A percentile compares a stretch with the other conserved stretches of the same genome.
phyloP scores from a whole-genome alignment of 2,888 invertebrate species.

The Athrips mouffetella region DNA sequence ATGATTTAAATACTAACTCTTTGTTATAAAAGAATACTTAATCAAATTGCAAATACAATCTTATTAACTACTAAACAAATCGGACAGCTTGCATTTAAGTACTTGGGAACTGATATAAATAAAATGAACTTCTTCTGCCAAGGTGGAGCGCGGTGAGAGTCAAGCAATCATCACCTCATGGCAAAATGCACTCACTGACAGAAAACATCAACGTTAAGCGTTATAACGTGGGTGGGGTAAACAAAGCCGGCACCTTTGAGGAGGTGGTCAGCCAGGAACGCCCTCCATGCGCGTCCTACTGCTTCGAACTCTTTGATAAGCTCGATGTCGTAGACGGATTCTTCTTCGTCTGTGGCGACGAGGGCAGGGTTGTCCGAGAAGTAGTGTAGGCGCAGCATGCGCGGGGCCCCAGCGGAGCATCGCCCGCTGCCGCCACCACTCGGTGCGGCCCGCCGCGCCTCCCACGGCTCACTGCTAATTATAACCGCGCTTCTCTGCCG shows the following conservation, averaged over 20 bases:
- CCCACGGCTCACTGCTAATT: slow-evolving; percentile 75
- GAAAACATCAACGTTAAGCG: slow-evolving; percentile 34
- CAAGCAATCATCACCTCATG: background rate
- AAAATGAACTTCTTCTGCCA: too few species aligned
- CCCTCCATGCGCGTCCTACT: slow-evolving; percentile 86
- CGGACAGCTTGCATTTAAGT: too few species aligned
- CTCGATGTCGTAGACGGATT: slow-evolving; percentile 86
- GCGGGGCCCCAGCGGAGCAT: slow-evolving; percentile 71
- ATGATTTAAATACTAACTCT: too few species aligned
- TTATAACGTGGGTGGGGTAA: slow-evolving; percentile 51
- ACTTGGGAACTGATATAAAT: too few species aligned
- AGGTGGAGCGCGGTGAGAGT: too few species aligned
- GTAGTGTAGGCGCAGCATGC: slow-evolving; percentile 90
- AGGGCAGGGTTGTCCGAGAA: slow-evolving; percentile 88
- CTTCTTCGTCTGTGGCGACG: slow-evolving; percentile 79
- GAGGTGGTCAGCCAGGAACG: slow-evolving; percentile 85
- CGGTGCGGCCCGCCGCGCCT: slow-evolving; percentile 73
- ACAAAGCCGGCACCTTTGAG: slow-evolving; percentile 62
- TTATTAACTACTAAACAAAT: too few species aligned
- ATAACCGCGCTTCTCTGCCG: slow-evolving; percentile 46
- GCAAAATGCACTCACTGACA: slow-evolving; percentile 21
- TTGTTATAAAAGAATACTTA: too few species aligned
- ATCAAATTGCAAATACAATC: too few species aligned
- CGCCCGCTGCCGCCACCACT: slow-evolving; percentile 53
- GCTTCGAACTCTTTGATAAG: slow-evolving; percentile 93